Evolutionary conservation across 1,140 invertebrate genomes (phyloP), one percentile per base, ranked within the genome.

Genomic region (Hermetia illucens): DNA sequence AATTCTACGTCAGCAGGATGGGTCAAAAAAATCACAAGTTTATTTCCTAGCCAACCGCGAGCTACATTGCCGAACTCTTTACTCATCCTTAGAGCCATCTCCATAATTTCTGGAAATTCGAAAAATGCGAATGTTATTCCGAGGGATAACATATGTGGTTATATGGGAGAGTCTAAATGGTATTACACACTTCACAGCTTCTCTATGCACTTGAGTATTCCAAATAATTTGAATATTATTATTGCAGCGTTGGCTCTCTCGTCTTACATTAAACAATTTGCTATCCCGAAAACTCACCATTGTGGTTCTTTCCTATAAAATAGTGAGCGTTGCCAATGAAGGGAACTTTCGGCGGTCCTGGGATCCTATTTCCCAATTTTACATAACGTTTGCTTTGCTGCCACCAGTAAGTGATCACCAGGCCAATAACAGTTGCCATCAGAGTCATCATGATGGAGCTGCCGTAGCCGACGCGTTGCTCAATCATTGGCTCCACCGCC

Each of bases 1-100:
- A 79, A 57, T 61, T 83, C 82, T 4, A 78, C 58, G 45, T 85
- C 80, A 10, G 65, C 52, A 4, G 80, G 73, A 50, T 82, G 71
- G 1, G 55, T 52, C 0, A 85, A 46, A 40, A 75, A 74, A 10
- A 82, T 61, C 0, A 76, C 9, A n/a, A 80, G 52, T 39, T 74
- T 74, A 0, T 67, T 58, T 8, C 79, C 79, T 2, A 82, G 41
- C 68, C 77, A 82, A 5, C 61, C 68, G 34, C 72, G 66, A 3
- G 69, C 48, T 0, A 77, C 70, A 15, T 61, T 61, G 2, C 74
- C 74, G 31, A 72, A 75, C 22, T 61, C 47, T 10, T 72, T 52
- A 2, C 58, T 43, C 47, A 65, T 62, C 41, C 52, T 35, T 6
- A 73, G 21, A 8, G 58, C 57, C 10, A 61, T 47, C 2, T 46